Conservation (phyloP, 2,797 vertebrate genomes). For the Taenioides sp. region DNA sequence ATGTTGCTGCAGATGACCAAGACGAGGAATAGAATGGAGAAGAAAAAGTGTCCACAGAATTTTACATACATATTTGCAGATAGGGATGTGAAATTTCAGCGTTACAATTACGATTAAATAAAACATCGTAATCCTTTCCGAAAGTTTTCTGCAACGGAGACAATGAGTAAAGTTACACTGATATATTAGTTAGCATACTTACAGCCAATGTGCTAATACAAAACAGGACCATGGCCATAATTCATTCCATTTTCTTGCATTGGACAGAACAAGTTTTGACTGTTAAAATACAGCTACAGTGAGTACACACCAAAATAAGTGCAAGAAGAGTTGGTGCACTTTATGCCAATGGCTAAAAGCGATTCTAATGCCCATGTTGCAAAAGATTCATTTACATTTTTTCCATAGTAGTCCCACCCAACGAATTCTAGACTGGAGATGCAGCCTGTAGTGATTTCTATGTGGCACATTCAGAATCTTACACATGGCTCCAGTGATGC, state of each 20-base stretch:
- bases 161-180: background rate
- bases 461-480: background rate
- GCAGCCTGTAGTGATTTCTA: background rate
- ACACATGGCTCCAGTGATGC: background rate
- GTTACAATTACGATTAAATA: background rate
- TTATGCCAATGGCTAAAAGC: too few relatives aligned
- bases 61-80: too few relatives aligned
- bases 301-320: background rate
- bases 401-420: background rate
- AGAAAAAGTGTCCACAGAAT: background rate
- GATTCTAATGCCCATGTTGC: too few relatives aligned
- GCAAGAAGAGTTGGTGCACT: background rate
- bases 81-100: background rate
- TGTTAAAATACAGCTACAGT: background rate
- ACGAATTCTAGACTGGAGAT: background rate
- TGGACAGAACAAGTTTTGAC: background rate
- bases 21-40: background rate
- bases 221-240: background rate
- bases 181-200: background rate
- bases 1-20: background rate
- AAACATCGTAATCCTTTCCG: background rate
- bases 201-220: too few relatives aligned
- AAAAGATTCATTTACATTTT: too few relatives aligned
- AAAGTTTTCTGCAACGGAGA: too few relatives aligned
- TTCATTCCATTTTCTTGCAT: background rate